These are phyloP conservation scores for Falco cherrug DNA, from an alignment of 2,797 vertebrate species.

Conservation along the genomic window DNA sequence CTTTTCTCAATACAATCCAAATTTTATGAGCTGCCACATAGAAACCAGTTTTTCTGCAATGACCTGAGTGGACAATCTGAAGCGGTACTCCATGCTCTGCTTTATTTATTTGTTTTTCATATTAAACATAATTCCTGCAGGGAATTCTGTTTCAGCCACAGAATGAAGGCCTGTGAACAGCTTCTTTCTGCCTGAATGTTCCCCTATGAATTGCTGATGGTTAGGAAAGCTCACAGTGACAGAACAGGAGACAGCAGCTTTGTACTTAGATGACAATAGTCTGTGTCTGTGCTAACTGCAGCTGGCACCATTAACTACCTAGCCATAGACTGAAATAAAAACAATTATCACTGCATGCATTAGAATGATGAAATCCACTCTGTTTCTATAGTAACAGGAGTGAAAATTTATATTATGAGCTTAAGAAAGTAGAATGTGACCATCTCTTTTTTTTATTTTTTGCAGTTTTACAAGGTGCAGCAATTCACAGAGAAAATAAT, in stretches of 20 bases:
- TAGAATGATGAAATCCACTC: slow-evolving; percentile 30
- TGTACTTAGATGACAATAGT: slow-evolving; percentile 34
- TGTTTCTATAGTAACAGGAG: slow-evolving; percentile 57
- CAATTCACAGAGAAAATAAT: not conserved
- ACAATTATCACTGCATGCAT: slow-evolving; percentile 43
- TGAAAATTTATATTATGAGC: slow-evolving; percentile 12
- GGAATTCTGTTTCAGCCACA: slow-evolving; percentile 2
- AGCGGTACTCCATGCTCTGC: not conserved
- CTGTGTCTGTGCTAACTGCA: slow-evolving; percentile 26
- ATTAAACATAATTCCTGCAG: slow-evolving; percentile 5
- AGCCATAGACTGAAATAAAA: slow-evolving; percentile 18
- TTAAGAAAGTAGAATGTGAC: slow-evolving; percentile 14
- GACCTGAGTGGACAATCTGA: not conserved
- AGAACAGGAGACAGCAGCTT: slow-evolving; percentile 34
- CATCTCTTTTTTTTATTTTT: not conserved
- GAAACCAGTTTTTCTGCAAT: not conserved
- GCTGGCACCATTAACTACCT: slow-evolving; percentile 53
- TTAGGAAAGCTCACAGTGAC: slow-evolving; percentile 7
- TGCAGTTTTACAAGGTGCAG: not conserved
- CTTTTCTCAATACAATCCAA: not conserved
- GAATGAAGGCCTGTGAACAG: not conserved
- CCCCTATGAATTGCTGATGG: slow-evolving; percentile 31
- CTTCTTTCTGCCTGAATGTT: slow-evolving; percentile 33
- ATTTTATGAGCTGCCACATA: not conserved
- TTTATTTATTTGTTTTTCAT: not conserved